Evolutionary conservation across 2,888 invertebrate species (phyloP).

Genomic region (Tridacna gigas): DNA sequence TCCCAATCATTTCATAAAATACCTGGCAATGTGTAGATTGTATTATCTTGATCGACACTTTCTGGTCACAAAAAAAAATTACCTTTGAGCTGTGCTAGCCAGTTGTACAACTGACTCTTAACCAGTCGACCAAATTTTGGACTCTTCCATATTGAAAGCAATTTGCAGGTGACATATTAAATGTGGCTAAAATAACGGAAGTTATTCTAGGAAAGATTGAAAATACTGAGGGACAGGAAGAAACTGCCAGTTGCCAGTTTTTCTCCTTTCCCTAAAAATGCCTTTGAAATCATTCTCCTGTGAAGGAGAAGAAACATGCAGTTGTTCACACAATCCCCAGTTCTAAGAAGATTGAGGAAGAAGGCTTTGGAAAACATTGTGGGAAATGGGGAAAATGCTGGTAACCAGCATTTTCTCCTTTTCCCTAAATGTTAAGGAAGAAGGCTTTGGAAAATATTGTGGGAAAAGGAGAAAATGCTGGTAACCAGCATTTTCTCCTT

Average conservation of each 20-base stretch:
- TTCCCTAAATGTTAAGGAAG: too few species aligned
- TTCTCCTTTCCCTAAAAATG: too few species aligned
- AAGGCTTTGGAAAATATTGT: neutral
- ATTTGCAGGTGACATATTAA: neutral
- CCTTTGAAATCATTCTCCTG: too few species aligned
- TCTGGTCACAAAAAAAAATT: too few species aligned
- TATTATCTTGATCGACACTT: too few species aligned
- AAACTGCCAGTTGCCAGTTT: too few species aligned
- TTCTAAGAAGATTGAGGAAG: too few species aligned
- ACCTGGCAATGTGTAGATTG: too few species aligned
- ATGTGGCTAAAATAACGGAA: neutral
- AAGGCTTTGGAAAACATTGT: neutral
- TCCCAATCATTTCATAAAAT: too few species aligned
- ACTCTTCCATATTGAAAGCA: neutral
- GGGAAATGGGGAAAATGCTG: neutral
- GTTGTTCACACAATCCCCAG: neutral
- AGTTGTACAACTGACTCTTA: too few species aligned
- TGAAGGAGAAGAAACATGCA: neutral
- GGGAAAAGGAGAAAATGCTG: constrained; percentile 11
- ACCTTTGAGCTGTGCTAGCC: too few species aligned
- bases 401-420: neutral
- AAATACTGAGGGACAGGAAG: neutral
- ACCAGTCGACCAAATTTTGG: neutral
- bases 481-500: constrained; percentile 1
- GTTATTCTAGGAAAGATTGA: neutral